Conservation (phyloP, 2,888 invertebrate species). For the Machimus atricapillus region DNA sequence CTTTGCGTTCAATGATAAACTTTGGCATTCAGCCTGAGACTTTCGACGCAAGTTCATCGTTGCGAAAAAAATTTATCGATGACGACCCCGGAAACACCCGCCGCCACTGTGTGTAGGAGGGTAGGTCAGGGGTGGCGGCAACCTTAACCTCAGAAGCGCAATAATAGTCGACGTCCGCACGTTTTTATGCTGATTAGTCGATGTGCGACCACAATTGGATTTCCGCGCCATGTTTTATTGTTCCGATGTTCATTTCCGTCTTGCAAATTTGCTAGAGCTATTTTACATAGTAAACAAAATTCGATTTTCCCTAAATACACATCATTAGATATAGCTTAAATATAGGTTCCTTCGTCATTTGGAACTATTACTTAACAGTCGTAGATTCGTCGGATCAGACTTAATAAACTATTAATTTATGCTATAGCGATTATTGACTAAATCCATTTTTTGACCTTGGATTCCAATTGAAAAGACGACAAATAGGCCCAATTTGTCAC, state of each 20-base stretch:
- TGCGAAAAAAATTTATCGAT: not conserved
- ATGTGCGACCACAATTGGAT: not conserved
- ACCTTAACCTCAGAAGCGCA: not conserved
- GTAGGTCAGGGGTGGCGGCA: not conserved
- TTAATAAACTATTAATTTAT: no score
- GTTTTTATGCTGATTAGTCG: slow-evolving; percentile 22
- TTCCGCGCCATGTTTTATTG: not conserved
- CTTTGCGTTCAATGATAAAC: not conserved
- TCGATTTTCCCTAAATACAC: not conserved
- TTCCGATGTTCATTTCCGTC: not conserved
- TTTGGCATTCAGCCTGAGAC: not conserved
- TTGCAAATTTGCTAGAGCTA: not conserved
- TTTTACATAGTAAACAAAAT: not conserved
- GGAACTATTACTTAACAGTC: not conserved
- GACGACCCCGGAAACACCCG: not conserved
- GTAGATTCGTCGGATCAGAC: not conserved
- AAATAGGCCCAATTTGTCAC: no score
- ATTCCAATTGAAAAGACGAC: no score
- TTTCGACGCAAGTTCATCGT: not conserved
- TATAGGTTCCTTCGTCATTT: not conserved
- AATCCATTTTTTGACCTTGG: no score
- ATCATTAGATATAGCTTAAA: not conserved
- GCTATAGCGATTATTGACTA: no score
- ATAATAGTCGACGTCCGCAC: not conserved
- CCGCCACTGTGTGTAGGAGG: not conserved